Percentiles rank a stretch among this genome's conserved stretches.
These are phyloP conservation scores for Acleris cristana DNA, from an alignment of 2,888 invertebrate species.

Conservation along the genomic window DNA sequence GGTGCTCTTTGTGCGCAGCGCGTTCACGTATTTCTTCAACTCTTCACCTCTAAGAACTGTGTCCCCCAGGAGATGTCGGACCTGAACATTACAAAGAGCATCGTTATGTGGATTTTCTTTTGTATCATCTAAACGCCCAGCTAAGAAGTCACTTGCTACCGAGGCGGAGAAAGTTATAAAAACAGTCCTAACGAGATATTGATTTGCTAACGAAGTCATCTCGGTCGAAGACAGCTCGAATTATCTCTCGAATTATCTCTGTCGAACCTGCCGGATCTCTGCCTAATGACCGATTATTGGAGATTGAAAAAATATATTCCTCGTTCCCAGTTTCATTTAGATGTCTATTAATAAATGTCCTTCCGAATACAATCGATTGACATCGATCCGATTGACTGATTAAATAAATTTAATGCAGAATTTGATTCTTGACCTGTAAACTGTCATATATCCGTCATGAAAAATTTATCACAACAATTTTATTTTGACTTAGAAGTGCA, in stretches of 20 bases:
- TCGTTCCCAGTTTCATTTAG: constrained; percentile 47
- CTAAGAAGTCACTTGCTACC: background rate
- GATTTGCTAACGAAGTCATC: constrained; percentile 42
- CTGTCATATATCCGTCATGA: too few relatives aligned
- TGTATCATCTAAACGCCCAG: background rate
- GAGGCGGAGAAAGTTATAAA: constrained; percentile 6
- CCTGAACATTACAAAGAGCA: constrained; percentile 46
- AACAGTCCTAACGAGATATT: constrained; percentile 28
- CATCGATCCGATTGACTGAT: too few relatives aligned
- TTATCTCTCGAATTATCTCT: constrained; percentile 61
- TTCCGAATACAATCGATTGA: too few relatives aligned
- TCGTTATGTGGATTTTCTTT: background rate
- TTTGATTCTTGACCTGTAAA: too few relatives aligned
- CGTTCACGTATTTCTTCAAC: constrained; percentile 92
- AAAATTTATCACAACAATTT: too few relatives aligned
- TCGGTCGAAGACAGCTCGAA: constrained; percentile 53
- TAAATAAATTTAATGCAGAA: background rate
- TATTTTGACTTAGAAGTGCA: too few relatives aligned
- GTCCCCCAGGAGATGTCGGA: constrained; percentile 84
- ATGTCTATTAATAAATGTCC: background rate
- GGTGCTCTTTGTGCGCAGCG: constrained; percentile 90
- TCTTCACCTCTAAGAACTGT: constrained; percentile 91
- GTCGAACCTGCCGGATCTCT: constrained; percentile 53
- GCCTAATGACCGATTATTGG: constrained; percentile 68
- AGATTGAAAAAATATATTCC: constrained; percentile 67